Percentiles rank a stretch among this genome's conserved stretches.
These are phyloP conservation scores for Tachystola acroxantha DNA, from an alignment of 2,888 invertebrate genomes.

Conservation along the genomic window DNA sequence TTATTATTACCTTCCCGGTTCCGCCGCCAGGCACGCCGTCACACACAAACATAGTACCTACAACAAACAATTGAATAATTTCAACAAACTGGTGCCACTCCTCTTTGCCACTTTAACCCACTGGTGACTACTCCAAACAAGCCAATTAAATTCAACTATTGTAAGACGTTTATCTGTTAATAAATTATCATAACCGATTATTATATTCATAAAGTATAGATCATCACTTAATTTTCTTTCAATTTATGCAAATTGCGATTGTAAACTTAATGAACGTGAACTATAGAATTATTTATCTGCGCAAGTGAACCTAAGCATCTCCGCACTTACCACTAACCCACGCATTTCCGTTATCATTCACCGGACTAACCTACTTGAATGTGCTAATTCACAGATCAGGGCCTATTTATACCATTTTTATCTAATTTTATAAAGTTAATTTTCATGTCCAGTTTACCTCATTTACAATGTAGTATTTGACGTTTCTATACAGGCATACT, in stretches of 20 bases:
- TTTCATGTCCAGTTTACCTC: slow-evolving; percentile 51
- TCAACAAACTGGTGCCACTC: not conserved
- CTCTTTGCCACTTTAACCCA: slow-evolving; percentile 2
- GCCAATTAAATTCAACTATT: not conserved
- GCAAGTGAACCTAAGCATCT: slow-evolving; percentile 5
- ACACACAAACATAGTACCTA: slow-evolving; percentile 51
- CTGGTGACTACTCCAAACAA: slow-evolving; percentile 2
- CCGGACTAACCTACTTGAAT: slow-evolving; percentile 53
- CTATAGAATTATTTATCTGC: slow-evolving; percentile 7
- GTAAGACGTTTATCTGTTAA: not conserved
- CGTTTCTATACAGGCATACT: slow-evolving; percentile 45
- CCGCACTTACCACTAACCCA: slow-evolving; percentile 52
- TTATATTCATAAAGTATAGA: slow-evolving; percentile 10
- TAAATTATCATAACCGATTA: slow-evolving; percentile 11
- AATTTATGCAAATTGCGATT: slow-evolving; percentile 4
- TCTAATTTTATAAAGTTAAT: slow-evolving; percentile 52
- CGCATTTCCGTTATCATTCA: slow-evolving; percentile 61
- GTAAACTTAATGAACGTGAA: slow-evolving; percentile 1
- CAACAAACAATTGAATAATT: slow-evolving; percentile 24
- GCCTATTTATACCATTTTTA: slow-evolving; percentile 71
- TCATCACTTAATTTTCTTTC: slow-evolving; percentile 14
- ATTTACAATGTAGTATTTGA: slow-evolving; percentile 56
- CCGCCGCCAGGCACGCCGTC: slow-evolving; percentile 52
- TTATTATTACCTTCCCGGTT: slow-evolving; percentile 38
- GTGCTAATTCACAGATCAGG: slow-evolving; percentile 48